Base-by-base conservation (phyloP, 2,113 vertebrate genomes). In the Hyperoodon ampullatus region DNA sequence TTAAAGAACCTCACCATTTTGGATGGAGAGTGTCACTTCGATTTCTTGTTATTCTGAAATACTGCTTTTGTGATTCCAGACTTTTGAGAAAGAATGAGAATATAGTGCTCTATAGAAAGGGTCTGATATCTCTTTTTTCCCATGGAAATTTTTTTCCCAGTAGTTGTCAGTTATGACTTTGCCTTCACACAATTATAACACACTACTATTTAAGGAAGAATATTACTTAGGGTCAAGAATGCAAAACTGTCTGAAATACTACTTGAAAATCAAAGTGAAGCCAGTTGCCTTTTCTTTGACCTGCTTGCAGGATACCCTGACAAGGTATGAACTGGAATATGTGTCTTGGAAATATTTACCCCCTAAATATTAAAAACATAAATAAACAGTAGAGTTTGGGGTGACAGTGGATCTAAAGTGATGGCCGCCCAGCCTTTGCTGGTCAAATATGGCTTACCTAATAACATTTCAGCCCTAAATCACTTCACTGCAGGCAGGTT, bases 391-490 rank as follows among this genome's bases (percentile, higher is more conserved):
- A 90, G 86, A 68, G 82, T 97, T 96, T 42, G 91, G 74, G 65
- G 77, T 92, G 96, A 97, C 84, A 82, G 85, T 88, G 35, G 92
- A 97, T 50, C 94, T 70, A 95, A 72, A 83, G 39, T 42, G 96
- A 98, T 96, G 98, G 98, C 97, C 74, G 53, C 97, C 98, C 96
- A 93, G 93, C 35, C 95, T 50, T 75, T 97, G 97, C 94, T 50
- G 98, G 97, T 98, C 97, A 98, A 98, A 98, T 98, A 98, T 50
- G n/a, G 75, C 97, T 98, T 98, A 96, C 97, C 98, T 98, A 97
- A 98, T 98, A 98, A 98, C 98, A 98, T 98, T 97, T 98, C 96
- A 96, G 98, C 92, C 94, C 95, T 98, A 97, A 98, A 97, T 98
- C 97, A 98, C 97, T 93, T 96, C 94, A 78, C 90, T 96, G 98